These are phyloP conservation scores for Augiades crinisus DNA, from an alignment of 2,888 invertebrate genomes.

Conservation along the genomic window DNA sequence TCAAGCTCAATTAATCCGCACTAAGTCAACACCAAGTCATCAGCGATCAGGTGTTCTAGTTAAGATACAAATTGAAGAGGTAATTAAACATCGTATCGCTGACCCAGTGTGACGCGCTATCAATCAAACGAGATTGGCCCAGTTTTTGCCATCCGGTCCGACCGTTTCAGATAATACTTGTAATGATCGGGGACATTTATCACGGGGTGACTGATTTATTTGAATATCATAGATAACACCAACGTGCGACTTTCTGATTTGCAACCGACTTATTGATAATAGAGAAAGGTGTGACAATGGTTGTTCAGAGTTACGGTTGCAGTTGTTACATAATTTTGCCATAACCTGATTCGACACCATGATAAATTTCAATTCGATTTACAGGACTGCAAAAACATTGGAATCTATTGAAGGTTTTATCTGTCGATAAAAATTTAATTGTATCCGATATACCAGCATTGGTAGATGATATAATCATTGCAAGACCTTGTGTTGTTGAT, in stretches of 20 bases:
- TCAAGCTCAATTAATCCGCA: constrained; percentile 20
- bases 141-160: constrained; percentile 22
- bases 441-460: background rate
- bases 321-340: constrained; percentile 1
- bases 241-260: constrained; percentile 19
- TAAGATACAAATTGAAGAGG: constrained; percentile 22
- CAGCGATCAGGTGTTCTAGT: constrained; percentile 23
- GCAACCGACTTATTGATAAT: constrained; percentile 22
- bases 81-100: constrained; percentile 24
- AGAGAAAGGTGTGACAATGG: constrained; percentile 25
- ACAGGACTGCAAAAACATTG: background rate
- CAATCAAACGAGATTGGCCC: constrained; percentile 24
- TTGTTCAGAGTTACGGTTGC: constrained; percentile 2
- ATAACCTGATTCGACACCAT: background rate
- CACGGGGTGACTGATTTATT: constrained; percentile 40
- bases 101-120: constrained; percentile 25
- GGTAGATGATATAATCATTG: background rate
- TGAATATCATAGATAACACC: constrained; percentile 36
- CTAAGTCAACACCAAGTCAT: constrained; percentile 21
- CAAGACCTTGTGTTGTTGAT: constrained; percentile 1
- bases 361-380: background rate
- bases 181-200: constrained; percentile 35
- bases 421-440: background rate
- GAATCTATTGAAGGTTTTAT: background rate
- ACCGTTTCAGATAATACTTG: constrained; percentile 23